Evolutionary conservation across 2,113 vertebrate species (phyloP).

Genomic region (Lagopus leucura): DNA sequence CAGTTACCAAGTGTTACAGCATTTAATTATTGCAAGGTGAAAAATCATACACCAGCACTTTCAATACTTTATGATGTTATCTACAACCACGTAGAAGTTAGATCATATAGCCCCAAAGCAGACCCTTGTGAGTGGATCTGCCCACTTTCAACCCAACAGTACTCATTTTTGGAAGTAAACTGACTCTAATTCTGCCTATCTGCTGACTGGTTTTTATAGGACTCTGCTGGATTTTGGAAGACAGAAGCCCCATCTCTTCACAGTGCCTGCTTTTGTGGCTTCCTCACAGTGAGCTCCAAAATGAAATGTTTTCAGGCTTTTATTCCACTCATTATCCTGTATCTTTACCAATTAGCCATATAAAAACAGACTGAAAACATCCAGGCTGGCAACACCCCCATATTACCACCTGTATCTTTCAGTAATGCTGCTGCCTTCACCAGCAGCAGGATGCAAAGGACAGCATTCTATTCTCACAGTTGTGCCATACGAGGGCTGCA

Average conservation of each 20-base stretch:
- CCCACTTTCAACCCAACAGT: not conserved
- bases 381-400: not conserved
- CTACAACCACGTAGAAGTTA: not conserved
- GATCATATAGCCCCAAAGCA: not conserved
- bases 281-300: not conserved
- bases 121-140: not conserved
- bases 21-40: not conserved
- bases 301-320: constrained; percentile 16
- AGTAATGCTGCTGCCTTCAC: not conserved
- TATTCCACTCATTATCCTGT: not conserved
- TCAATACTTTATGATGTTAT: not conserved
- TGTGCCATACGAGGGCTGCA: not conserved
- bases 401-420: not conserved
- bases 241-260: not conserved
- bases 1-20: fast-evolving
- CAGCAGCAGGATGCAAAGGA: not conserved
- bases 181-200: not conserved
- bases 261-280: not conserved
- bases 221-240: not conserved
- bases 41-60: not conserved
- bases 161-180: constrained; percentile 31
- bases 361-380: constrained; percentile 9
- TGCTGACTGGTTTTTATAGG: constrained; percentile 28
- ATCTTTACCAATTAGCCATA: not conserved
- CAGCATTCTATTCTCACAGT: not conserved